These are phyloP conservation scores for Drosophila mulleri DNA, from an alignment of 2,888 invertebrate genomes.

Conservation along the genomic window DNA sequence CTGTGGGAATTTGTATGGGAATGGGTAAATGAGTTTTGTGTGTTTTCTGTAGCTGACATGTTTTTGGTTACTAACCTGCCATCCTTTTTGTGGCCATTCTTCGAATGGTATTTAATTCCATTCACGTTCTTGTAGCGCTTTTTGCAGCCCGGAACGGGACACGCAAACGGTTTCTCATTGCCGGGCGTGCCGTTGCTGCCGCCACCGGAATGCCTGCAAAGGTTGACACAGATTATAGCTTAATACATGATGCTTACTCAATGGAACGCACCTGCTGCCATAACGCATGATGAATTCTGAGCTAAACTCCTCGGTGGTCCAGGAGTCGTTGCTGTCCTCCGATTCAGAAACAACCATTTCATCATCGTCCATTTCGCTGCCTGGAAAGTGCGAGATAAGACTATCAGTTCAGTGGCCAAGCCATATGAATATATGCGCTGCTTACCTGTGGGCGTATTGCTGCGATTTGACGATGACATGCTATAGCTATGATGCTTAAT, in stretches of 20 bases:
- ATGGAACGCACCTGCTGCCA: constrained; percentile 87
- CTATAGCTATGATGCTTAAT: constrained; percentile 87
- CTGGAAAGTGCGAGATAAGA: constrained; percentile 82
- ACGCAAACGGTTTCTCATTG: constrained; percentile 92
- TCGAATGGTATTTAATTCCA: constrained; percentile 95
- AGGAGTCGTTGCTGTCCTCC: constrained; percentile 93
- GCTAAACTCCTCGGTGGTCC: constrained; percentile 92
- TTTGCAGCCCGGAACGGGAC: constrained; percentile 94
- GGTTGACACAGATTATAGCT: background rate
- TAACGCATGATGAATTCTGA: constrained; percentile 92
- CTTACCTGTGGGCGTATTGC: constrained; percentile 89
- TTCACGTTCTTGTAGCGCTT: constrained; percentile 95
- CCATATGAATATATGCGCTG: constrained; percentile 18
- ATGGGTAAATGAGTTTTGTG: constrained; percentile 37
- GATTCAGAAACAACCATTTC: constrained; percentile 89
- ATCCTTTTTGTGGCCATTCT: constrained; percentile 94
- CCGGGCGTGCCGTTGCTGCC: constrained; percentile 86
- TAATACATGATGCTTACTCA: background rate
- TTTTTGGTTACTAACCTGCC: constrained; percentile 88
- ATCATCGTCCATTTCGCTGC: constrained; percentile 90
- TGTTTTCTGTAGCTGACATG: constrained; percentile 25
- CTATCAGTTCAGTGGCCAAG: background rate
- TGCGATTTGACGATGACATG: constrained; percentile 88
- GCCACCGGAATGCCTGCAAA: constrained; percentile 85
- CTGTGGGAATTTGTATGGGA: constrained; percentile 83